Evolutionary conservation across 2,888 invertebrate genomes (phyloP).

Genomic region (Tipula unca): DNA sequence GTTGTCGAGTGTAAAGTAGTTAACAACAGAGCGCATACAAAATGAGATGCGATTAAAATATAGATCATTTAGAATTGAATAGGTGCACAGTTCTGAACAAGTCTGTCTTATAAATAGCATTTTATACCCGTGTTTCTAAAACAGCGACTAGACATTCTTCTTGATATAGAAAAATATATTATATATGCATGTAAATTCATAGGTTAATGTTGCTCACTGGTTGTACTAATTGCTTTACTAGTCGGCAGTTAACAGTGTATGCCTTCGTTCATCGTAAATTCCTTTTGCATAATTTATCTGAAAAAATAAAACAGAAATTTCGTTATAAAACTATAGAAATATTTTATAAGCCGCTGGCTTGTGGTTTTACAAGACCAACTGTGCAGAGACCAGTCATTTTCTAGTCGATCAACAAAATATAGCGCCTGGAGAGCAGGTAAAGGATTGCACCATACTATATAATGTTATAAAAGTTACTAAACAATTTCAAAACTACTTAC

Average conservation of each 20-base stretch:
- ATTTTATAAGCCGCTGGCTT: too few species aligned
- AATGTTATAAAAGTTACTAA: too few species aligned
- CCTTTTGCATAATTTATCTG: constrained; percentile 85
- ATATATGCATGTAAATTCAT: too few species aligned
- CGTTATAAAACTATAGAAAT: too few species aligned
- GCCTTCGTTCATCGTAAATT: constrained; percentile 70
- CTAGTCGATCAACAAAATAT: too few species aligned
- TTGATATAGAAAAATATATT: background rate
- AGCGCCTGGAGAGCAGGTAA: too few species aligned
- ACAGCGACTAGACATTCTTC: background rate
- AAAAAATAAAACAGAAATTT: constrained; percentile 42
- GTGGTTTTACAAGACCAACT: too few species aligned
- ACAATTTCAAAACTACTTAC: constrained; percentile 31
- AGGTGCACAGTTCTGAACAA: background rate
- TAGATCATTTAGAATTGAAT: background rate
- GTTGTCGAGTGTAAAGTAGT: background rate
- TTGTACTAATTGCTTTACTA: background rate
- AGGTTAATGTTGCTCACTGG: background rate
- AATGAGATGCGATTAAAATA: background rate
- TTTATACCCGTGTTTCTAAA: background rate
- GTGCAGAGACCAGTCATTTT: too few species aligned
- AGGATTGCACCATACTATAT: too few species aligned
- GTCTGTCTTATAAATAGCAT: background rate
- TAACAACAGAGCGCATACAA: background rate
- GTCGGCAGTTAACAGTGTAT: constrained; percentile 45